A percentile compares a stretch with the other conserved stretches of the same genome.
phyloP scores from a whole-genome alignment of 1,140 invertebrate genomes.

The Patella vulgata region DNA sequence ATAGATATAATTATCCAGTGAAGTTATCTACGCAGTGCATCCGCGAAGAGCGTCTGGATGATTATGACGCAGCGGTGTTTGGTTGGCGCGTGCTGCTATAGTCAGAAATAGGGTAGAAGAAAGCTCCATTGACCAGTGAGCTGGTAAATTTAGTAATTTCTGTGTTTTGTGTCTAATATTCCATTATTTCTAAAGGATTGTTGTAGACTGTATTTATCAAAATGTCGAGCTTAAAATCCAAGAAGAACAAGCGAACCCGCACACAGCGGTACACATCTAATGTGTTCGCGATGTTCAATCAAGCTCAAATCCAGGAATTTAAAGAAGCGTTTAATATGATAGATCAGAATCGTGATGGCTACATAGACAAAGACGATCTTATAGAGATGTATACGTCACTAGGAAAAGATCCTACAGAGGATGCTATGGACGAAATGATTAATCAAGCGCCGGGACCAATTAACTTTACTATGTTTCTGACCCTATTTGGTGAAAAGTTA shows the following conservation, averaged over 20 bases:
- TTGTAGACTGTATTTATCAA: too few species aligned
- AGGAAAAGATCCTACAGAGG: slow-evolving; percentile 71
- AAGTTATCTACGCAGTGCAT: too few species aligned
- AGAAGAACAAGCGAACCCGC: slow-evolving; percentile 78
- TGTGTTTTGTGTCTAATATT: too few species aligned
- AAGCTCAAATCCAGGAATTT: slow-evolving; percentile 98
- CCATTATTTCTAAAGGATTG: too few species aligned
- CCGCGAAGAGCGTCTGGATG: too few species aligned
- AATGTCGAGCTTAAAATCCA: slow-evolving; percentile 84
- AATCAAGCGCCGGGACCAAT: slow-evolving; percentile 74
- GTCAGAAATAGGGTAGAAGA: too few species aligned
- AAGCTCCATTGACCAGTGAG: too few species aligned
- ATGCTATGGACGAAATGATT: slow-evolving; percentile 72
- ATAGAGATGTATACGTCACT: slow-evolving; percentile 99
- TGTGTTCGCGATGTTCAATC: slow-evolving; percentile 99
- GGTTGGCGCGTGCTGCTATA: too few species aligned
- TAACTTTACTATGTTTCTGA: slow-evolving; percentile 76
- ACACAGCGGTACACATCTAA: slow-evolving; percentile 85
- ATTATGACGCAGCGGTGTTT: too few species aligned
- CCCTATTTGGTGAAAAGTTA: slow-evolving; percentile 73
- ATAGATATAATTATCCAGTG: too few species aligned
- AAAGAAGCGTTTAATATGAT: slow-evolving; percentile 99
- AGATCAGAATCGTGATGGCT: slow-evolving; percentile 91
- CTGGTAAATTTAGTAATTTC: too few species aligned
- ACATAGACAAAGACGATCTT: slow-evolving; percentile 98